Evolutionary conservation across 1,140 invertebrate species (phyloP).

Genomic region (Pseudomyrmex concolor): DNA sequence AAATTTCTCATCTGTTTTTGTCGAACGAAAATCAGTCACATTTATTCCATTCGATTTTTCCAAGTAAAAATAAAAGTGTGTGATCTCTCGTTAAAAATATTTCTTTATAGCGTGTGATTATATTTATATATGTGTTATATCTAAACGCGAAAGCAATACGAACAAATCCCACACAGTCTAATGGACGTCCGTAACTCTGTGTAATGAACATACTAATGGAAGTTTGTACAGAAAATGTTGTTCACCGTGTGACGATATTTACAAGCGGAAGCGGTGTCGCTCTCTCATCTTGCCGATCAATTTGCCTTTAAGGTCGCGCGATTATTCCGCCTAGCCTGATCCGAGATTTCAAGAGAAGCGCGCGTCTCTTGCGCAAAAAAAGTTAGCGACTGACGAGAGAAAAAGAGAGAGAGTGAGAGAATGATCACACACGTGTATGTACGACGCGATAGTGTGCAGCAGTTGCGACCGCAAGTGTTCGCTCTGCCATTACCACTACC

Average conservation of each 20-base stretch:
- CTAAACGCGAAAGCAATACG: too few relatives aligned
- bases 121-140: too few relatives aligned
- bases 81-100: too few relatives aligned
- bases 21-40: too few relatives aligned
- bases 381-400: background rate
- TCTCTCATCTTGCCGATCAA: background rate
- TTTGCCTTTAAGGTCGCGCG: slow-evolving; percentile 20
- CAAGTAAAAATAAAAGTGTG: too few relatives aligned
- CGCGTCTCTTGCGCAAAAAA: slow-evolving; percentile 47
- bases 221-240: too few relatives aligned
- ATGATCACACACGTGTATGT: slow-evolving; percentile 5
- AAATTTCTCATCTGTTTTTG: too few relatives aligned
- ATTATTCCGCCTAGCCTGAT: slow-evolving; percentile 36
- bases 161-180: too few relatives aligned
- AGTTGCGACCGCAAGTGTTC: background rate
- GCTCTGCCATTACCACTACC: background rate
- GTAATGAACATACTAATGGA: too few relatives aligned
- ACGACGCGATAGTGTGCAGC: background rate
- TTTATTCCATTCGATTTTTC: too few relatives aligned
- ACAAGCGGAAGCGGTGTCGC: background rate
- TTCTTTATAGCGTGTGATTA: too few relatives aligned
- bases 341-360: slow-evolving; percentile 20
- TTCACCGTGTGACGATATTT: background rate
- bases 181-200: too few relatives aligned
- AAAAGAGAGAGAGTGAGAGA: background rate